These are phyloP conservation scores for Nyctibius grandis DNA, from an alignment of 2,797 vertebrate genomes.

Conservation along the genomic window DNA sequence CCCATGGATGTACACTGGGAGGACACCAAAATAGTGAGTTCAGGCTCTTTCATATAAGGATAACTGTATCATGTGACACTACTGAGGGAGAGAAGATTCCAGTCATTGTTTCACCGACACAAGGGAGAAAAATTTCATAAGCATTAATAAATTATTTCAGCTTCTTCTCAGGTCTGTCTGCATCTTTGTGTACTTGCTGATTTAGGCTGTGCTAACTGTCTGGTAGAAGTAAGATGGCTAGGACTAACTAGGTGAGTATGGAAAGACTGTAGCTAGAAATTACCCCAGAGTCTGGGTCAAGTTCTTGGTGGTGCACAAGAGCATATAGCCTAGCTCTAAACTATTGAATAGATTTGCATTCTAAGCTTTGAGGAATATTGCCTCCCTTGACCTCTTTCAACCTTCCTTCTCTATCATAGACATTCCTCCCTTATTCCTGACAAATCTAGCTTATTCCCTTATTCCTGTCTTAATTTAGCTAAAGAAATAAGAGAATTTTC, in stretches of 20 bases:
- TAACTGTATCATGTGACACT: background rate
- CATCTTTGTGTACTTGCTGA: background rate
- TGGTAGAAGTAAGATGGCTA: background rate
- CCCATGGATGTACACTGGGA: rapidly evolving
- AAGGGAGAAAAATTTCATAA: background rate
- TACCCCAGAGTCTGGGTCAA: background rate
- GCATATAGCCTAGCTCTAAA: background rate
- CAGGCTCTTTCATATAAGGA: rapidly evolving
- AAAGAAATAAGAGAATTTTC: background rate
- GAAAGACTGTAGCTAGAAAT: background rate
- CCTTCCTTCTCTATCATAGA: background rate
- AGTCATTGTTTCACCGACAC: background rate
- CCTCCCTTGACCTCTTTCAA: background rate
- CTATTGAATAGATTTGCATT: background rate
- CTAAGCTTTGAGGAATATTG: background rate
- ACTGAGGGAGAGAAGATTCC: background rate
- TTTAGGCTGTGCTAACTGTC: background rate
- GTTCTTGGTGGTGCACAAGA: background rate
- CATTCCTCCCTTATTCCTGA: background rate
- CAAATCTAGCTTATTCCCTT: no score
- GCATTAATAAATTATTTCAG: background rate
- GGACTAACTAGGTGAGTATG: background rate
- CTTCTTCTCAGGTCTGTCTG: background rate
- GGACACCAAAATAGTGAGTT: rapidly evolving
- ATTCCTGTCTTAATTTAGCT: background rate